phyloP scores from a whole-genome alignment of 2,797 vertebrate species.

The Enteromius radiatus region DNA sequence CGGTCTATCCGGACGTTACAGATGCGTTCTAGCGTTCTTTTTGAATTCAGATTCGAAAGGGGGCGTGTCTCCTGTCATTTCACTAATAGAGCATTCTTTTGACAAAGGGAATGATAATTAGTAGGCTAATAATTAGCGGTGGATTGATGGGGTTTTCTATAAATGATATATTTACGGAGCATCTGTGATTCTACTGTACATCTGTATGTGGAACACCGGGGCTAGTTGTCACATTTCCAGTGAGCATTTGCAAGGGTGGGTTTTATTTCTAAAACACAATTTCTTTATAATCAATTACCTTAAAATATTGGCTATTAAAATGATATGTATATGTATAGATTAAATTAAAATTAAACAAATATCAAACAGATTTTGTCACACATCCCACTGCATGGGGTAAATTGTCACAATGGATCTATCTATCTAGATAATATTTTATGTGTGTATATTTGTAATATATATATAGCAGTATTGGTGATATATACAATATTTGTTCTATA shows the following conservation, averaged over 20 bases:
- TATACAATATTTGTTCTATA: background rate
- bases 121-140: background rate
- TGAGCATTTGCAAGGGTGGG: background rate
- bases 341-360: background rate
- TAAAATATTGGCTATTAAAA: background rate
- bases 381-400: background rate
- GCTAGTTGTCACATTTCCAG: background rate
- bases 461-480: background rate
- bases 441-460: background rate
- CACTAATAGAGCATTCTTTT: background rate
- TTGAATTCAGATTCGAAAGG: background rate
- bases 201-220: background rate
- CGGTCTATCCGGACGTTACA: background rate
- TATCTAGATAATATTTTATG: background rate
- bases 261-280: background rate
- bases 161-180: background rate
- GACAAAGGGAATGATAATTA: conserved; percentile 5
- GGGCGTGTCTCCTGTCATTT: conserved; percentile 22
- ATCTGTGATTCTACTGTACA: background rate
- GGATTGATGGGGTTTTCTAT: background rate
- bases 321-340: too few species aligned
- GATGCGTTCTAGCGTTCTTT: background rate
- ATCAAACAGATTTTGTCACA: background rate
- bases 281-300: background rate
- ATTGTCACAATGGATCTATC: background rate